Evolutionary conservation across 2,888 invertebrate genomes (phyloP), one percentile per base, ranked within the genome.

Genomic region (Lathronympha strigana): DNA sequence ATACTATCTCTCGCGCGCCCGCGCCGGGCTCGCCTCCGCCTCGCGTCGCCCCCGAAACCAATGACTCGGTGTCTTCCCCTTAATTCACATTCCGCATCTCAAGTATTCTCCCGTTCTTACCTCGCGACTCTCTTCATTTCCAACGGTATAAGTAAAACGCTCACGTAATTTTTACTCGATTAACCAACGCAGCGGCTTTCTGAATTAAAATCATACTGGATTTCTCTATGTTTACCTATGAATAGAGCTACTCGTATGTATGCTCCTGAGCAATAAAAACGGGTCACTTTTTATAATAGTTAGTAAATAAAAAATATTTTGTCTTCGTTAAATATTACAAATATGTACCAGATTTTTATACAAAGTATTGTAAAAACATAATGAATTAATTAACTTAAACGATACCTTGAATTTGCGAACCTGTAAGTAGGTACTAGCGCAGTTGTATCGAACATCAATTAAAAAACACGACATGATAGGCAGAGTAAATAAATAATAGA

Each of bases 111-210:
- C 50, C 21, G 43, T 31, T 79, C 79, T 78, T 79, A 76, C 80
- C 77, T 85, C 81, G 77, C 77, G 79, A 81, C 82, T 80, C 76
- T 81, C 81, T 81, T 79, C 83, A 83, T 85, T 87, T 82, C 84
- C 85, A 82, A 78, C 76, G 78, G 78, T 82, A 82, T 82, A 86
- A 80, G 86, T 86, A 82, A 83, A 83, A 83, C 76, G 83, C 76
- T 86, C 87, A 83, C 86, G 84, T 84, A 88, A 84, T 87, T 89
- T 86, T 83, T 87, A 79, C 85, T 85, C 88, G 85, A 90, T 90
- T 90, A 88, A 87, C 82, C 85, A 83, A 76, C 76, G 75, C 79
- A 78, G 76, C 78, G 81, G 81, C 78, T 78, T 81, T 83, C 80
- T 81, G 83, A 87, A 84, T 85, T 83, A 80, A 77, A 76, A 79